These are phyloP conservation scores for Latrodectus elegans DNA, from an alignment of 2,888 invertebrate genomes.

Conservation along the genomic window DNA sequence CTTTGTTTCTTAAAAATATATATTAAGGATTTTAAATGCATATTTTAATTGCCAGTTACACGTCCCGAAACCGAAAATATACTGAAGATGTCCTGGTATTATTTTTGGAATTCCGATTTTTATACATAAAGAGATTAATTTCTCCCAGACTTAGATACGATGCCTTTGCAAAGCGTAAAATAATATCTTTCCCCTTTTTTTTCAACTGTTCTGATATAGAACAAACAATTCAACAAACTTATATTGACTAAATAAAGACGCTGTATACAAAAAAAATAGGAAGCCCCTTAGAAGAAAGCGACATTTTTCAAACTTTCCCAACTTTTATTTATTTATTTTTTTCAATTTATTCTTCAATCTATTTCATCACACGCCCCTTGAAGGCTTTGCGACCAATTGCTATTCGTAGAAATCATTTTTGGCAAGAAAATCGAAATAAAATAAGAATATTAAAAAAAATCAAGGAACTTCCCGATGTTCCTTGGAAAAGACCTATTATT, in stretches of 20 bases:
- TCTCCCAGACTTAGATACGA: too few relatives aligned
- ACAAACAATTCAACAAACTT: too few relatives aligned
- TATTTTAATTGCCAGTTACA: too few relatives aligned
- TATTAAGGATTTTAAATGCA: too few relatives aligned
- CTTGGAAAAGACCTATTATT: conserved; percentile 44
- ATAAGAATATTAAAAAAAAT: conserved; percentile 8
- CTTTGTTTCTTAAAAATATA: too few relatives aligned
- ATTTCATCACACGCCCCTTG: conserved; percentile 6
- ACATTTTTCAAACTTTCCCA: conserved; percentile 36
- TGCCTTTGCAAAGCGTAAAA: too few relatives aligned
- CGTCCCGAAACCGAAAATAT: too few relatives aligned
- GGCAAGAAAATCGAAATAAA: neutral
- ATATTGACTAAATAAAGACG: neutral
- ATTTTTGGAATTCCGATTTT: too few relatives aligned
- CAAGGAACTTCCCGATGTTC: conserved; percentile 5
- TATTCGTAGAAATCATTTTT: conserved; percentile 45
- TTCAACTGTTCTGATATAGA: too few relatives aligned
- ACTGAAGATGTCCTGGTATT: too few relatives aligned
- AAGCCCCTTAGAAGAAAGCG: neutral
- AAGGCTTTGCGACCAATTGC: conserved; percentile 41
- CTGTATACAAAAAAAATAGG: neutral
- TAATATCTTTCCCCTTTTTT: too few relatives aligned
- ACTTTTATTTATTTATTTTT: conserved; percentile 4
- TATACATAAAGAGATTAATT: too few relatives aligned
- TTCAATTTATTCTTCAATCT: neutral